Evolutionary conservation across 2,797 vertebrate genomes (phyloP).

Genomic region (Neomorphus geoffroyi): DNA sequence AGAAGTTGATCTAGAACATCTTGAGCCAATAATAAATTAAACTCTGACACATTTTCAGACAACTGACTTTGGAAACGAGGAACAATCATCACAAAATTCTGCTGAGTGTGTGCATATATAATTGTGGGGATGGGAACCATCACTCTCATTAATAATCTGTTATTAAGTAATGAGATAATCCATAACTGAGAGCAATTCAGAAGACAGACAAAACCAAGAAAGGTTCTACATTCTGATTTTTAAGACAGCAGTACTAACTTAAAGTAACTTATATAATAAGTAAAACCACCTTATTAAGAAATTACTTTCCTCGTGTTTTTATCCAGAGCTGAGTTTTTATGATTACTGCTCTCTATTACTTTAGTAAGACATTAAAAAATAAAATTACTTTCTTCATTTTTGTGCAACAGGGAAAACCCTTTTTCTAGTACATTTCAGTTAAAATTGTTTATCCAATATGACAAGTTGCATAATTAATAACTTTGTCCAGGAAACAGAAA

Average conservation of each 20-base stretch:
- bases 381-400: background rate
- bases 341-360: background rate
- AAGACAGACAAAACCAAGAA: conserved; percentile 1
- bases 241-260: background rate
- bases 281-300: background rate
- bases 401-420: background rate
- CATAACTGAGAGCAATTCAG: background rate
- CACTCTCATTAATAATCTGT: background rate
- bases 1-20: background rate
- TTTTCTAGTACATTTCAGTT: background rate
- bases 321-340: background rate
- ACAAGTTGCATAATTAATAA: background rate
- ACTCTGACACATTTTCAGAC: background rate
- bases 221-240: background rate
- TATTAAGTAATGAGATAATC: background rate
- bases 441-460: background rate
- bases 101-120: background rate
- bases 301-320: background rate
- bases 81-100: background rate
- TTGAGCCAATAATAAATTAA: background rate
- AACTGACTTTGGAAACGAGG: background rate
- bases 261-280: background rate
- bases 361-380: background rate
- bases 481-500: background rate
- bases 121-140: background rate